Evolutionary conservation across 2,113 vertebrate species (phyloP).

Genomic region (Onychorhynchus coronatus): DNA sequence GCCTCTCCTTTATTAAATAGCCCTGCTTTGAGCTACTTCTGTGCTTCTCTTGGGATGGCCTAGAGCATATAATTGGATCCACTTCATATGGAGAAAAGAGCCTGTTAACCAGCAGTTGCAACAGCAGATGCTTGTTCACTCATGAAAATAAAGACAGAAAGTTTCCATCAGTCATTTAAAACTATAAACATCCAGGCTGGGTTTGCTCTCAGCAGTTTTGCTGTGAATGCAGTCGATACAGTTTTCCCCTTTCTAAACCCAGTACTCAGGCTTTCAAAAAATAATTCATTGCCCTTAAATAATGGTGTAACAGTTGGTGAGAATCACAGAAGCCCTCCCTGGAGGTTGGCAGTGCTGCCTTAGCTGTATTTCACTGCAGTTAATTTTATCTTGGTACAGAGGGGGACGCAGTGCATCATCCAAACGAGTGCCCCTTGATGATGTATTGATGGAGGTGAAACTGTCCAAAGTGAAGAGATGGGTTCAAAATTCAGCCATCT

Average conservation of each 20-base stretch:
- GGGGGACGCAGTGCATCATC: slow-evolving; percentile 37
- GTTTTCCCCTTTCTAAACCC: slow-evolving; percentile 11
- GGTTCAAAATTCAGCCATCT: background rate
- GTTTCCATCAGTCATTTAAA: slow-evolving; percentile 16
- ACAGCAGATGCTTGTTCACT: background rate
- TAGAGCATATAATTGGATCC: background rate
- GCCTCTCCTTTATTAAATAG: background rate
- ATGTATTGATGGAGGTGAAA: slow-evolving; percentile 30
- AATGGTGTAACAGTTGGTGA: slow-evolving; percentile 37
- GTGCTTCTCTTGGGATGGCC: background rate
- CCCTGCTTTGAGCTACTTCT: slow-evolving; percentile 11
- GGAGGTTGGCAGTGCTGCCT: slow-evolving; percentile 59
- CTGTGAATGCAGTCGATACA: background rate
- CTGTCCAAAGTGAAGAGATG: background rate
- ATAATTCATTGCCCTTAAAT: slow-evolving; percentile 57
- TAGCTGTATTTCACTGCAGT: slow-evolving; percentile 44
- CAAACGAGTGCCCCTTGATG: slow-evolving; percentile 25
- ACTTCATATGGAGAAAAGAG: slow-evolving; percentile 8
- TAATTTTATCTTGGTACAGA: background rate
- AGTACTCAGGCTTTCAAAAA: slow-evolving; percentile 30
- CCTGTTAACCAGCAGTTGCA: background rate
- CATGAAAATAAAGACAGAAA: slow-evolving; percentile 15
- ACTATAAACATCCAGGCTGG: background rate
- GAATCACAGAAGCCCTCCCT: slow-evolving; percentile 48
- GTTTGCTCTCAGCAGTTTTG: background rate